Evolutionary conservation across 2,113 vertebrate species (phyloP), one percentile per base, ranked within the genome.

Genomic region (Myiozetetes cayanensis): DNA sequence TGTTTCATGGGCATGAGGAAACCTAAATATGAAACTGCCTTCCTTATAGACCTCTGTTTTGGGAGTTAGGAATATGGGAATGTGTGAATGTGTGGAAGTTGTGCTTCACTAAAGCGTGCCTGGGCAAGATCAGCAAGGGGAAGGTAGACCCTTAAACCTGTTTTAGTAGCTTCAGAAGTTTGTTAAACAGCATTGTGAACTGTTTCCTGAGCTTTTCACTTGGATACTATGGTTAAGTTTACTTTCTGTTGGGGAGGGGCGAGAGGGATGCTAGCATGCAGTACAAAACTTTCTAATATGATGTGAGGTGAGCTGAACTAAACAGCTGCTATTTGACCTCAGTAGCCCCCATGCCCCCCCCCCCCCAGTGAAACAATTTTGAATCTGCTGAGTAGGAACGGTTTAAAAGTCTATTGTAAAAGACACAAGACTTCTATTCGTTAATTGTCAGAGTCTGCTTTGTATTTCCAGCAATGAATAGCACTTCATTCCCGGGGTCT

Each of bases 361-460:
- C 37, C 37, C 37, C 86, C 28, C 56, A 85, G 89, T 94, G 91
- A 95, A 95, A 92, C 72, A 10, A 66, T 76, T 94, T 89, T 75
- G 55, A 90, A 53, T 93, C 71, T 96, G 66, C 85, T 90, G 85
- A 94, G 77, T 33, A 94, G 90, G 87, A 93, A 80, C 1, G 44
- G 68, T 96, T 96, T 97, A 95, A 93, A 97, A 58, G 52, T 92
- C 92, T 94, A 56, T 96, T 96, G 92, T 96, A 89, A 95, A 97
- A 93, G 73, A 96, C 65, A 82, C 62, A 93, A 93, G 88, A 94
- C 91, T 97, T 97, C 82, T 93, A 76, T 83, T 97, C 53, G 85
- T 97, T 97, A 97, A 96, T 97, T 68, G 14, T 92, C 76, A 89
- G 87, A 96, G 49, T 91, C 71, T 78, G 55, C 89, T 97, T 96